These are phyloP conservation scores for Lasius fuliginosus DNA, from an alignment of 2,888 invertebrate species.

Conservation along the genomic window DNA sequence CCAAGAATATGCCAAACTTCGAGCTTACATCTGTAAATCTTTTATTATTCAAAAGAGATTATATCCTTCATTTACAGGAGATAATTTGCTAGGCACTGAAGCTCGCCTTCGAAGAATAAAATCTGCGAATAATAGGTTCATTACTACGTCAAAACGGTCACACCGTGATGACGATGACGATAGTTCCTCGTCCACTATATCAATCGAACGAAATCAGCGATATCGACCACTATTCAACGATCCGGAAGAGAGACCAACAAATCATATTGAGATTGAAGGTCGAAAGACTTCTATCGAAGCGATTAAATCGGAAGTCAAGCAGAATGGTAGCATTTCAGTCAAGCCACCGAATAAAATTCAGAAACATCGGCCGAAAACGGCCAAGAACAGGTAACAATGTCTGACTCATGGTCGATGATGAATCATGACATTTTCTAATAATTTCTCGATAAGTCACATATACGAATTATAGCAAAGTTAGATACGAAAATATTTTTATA, in stretches of 20 bases:
- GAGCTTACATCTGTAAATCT: not conserved
- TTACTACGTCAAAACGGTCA: conserved; percentile 63
- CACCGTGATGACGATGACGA: conserved; percentile 69
- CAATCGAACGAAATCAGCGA: conserved; percentile 77
- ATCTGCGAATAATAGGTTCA: conserved; percentile 82
- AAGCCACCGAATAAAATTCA: conserved; percentile 72
- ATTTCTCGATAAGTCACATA: conserved; percentile 16
- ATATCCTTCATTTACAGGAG: conserved; percentile 76
- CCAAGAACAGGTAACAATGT: conserved; percentile 84
- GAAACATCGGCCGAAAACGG: conserved; percentile 82
- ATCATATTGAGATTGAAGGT: conserved; percentile 53
- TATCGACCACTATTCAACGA: conserved; percentile 77
- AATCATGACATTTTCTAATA: not conserved
- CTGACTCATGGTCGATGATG: not conserved
- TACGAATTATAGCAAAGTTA: not conserved
- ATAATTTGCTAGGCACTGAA: conserved; percentile 84
- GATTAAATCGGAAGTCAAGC: conserved; percentile 63
- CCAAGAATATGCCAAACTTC: not conserved
- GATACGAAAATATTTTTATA: not conserved
- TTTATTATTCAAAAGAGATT: not conserved
- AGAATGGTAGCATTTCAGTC: conserved; percentile 50
- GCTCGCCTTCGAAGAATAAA: conserved; percentile 85
- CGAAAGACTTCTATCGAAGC: conserved; percentile 47
- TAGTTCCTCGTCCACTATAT: conserved; percentile 76
- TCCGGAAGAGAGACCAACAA: conserved; percentile 71